Evolutionary conservation across 2,888 invertebrate genomes (phyloP).

Genomic region (Pachymerium ferrugineum): DNA sequence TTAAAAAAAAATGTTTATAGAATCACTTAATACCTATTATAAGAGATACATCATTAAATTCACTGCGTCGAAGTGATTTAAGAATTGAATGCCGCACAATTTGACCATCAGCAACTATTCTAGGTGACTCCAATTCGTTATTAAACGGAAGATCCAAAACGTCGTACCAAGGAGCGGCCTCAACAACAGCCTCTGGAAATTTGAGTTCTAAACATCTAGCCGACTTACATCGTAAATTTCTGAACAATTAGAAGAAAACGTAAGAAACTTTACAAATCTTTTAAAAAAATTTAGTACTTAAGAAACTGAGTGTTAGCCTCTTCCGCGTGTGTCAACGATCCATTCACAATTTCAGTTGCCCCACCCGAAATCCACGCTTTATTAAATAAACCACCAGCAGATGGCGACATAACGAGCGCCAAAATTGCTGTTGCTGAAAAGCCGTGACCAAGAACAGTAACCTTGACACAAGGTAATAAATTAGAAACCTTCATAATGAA

Average conservation of each 20-base stretch:
- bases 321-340: not conserved
- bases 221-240: not conserved
- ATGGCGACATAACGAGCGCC: constrained; percentile 35
- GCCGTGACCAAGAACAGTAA: constrained; percentile 37
- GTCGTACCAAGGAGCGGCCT: not conserved
- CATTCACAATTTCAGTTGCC: not conserved
- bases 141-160: not conserved
- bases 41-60: constrained; percentile 2
- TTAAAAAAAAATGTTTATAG: too few species aligned
- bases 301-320: not conserved
- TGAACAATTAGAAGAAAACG: too few species aligned
- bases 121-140: not conserved
- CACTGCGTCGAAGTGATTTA: not conserved
- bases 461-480: constrained; percentile 32
- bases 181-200: not conserved
- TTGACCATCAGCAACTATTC: not conserved
- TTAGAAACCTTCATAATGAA: not conserved
- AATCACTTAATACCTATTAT: too few species aligned
- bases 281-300: not conserved
- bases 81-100: not conserved
- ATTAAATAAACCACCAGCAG: constrained; percentile 35
- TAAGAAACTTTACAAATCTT: not conserved
- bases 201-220: not conserved
- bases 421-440: constrained; percentile 37
- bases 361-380: constrained; percentile 37